A percentile compares a stretch with the other conserved stretches of the same genome.
phyloP scores from a whole-genome alignment of 2,888 invertebrate species.

The Clivina fossor region DNA sequence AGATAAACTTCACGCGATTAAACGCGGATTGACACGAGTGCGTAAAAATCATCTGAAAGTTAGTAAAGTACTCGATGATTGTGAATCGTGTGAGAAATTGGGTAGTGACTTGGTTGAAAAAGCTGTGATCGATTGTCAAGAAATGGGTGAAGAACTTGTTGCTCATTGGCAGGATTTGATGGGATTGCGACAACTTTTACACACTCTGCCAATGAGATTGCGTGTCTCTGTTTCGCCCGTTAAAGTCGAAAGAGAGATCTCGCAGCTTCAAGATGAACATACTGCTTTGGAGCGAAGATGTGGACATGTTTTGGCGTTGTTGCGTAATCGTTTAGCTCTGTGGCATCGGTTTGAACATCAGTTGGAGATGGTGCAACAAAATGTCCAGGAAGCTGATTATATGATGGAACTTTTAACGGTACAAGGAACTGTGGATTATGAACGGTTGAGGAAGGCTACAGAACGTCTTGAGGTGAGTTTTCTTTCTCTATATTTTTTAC shows the following conservation, averaged over 20 bases:
- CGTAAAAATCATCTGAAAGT: slow-evolving; percentile 68
- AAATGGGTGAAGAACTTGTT: slow-evolving; percentile 68
- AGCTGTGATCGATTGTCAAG: slow-evolving; percentile 72
- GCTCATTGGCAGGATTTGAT: slow-evolving; percentile 78
- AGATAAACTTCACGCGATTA: slow-evolving; percentile 72
- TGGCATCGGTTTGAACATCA: slow-evolving; percentile 80
- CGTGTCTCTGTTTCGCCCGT: slow-evolving; percentile 77
- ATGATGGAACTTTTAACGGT: slow-evolving; percentile 84
- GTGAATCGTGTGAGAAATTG: slow-evolving; percentile 70
- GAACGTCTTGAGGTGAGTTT: slow-evolving; percentile 78
- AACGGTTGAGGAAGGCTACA: slow-evolving; percentile 77
- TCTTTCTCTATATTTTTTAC: background rate
- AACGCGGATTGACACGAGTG: slow-evolving; percentile 69
- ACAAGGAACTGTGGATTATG: slow-evolving; percentile 83
- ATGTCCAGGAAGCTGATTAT: slow-evolving; percentile 82
- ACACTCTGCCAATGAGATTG: slow-evolving; percentile 74
- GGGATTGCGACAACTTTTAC: slow-evolving; percentile 71
- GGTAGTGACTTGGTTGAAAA: slow-evolving; percentile 78
- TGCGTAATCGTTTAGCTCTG: slow-evolving; percentile 66
- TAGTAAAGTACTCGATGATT: slow-evolving; percentile 66
- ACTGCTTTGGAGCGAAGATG: slow-evolving; percentile 72
- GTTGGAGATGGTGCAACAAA: slow-evolving; percentile 76
- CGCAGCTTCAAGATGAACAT: slow-evolving; percentile 73
- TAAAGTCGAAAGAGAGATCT: slow-evolving; percentile 74
- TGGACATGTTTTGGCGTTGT: slow-evolving; percentile 64